A percentile compares a stretch with the other conserved stretches of the same genome.
Evolutionary conservation across 2,888 invertebrate genomes (phyloP).

Genomic region (Gastracanthus pulcherrimus): DNA sequence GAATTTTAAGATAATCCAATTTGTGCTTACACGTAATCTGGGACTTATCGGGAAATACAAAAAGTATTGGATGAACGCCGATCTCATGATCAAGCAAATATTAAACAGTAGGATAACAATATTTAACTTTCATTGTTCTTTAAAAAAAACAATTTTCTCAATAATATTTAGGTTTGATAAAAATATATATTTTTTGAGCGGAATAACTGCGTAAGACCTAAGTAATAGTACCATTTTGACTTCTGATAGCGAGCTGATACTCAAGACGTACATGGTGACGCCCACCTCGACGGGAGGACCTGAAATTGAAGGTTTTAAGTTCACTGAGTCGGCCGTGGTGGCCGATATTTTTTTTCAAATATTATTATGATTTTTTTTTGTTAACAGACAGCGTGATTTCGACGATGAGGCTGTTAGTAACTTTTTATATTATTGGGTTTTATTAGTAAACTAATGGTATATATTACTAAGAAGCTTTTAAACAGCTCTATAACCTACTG

Average conservation of each 20-base stretch:
- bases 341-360: constrained; percentile 59
- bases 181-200: constrained; percentile 23
- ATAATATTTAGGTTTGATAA: constrained; percentile 17
- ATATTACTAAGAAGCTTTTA: constrained; percentile 30
- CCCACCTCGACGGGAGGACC: constrained; percentile 89
- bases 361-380: constrained; percentile 36
- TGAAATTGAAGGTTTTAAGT: constrained; percentile 79
- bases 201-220: constrained; percentile 72
- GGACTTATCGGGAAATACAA: too few relatives aligned
- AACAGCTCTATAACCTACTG: constrained; percentile 19
- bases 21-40: not conserved
- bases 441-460: constrained; percentile 15
- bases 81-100: not conserved
- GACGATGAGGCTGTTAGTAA: constrained; percentile 38
- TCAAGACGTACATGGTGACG: constrained; percentile 90
- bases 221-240: constrained; percentile 86
- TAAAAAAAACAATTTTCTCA: not conserved
- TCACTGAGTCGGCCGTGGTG: constrained; percentile 73
- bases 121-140: not conserved
- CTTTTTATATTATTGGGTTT: constrained; percentile 25
- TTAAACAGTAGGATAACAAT: not conserved
- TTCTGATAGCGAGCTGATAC: constrained; percentile 90
- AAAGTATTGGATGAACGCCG: not conserved
- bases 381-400: constrained; percentile 37
- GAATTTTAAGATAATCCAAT: not conserved